Base-by-base conservation (phyloP, 2,797 vertebrate species). In the Argentina silus region DNA sequence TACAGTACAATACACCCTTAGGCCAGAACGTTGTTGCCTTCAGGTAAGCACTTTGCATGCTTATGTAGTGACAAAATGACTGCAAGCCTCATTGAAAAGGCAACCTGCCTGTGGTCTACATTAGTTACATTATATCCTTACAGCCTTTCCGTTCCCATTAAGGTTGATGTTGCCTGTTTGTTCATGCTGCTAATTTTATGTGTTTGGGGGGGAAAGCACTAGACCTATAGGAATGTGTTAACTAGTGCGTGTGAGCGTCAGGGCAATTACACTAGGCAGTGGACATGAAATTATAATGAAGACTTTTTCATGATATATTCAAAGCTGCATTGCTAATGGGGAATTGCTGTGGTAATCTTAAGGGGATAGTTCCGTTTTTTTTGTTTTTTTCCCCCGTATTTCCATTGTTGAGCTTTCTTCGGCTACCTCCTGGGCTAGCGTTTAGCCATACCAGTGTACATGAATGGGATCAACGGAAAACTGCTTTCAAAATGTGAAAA, bases 221-320 rank as follows among this genome's bases (percentile, higher is more conserved):
- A 53, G 73, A 60, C 42, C 76, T 73, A 69, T 83, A 79, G 79
- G 75, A 77, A 84, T 72, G 27, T 51, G 27, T 66, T 74, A 70
- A 47, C 0, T 42, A 65, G 77, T 80, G 61, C 69, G 70, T 72
- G 21, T 3, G 60, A 69, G 74, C 65, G 61, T 83, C 72, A 15
- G 71, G 66, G 73, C 82, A 60, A 87, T 90, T 83, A 83, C 69
- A 84, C 77, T 69, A 77, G 55, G 78, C 73, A 82, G 78, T 81
- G 73, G 77, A 87, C 85, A 87, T 90, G 80, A 87, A 90, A 89
- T 83, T 80, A 81, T 87, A 86, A 89, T 90, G 83, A 89, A 83
- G 73, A 1, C 48, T 70, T 79, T 73, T 80, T 67, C 84, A 85
- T 90, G 78, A 81, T 79, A 77, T 83, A 89, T 88, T 90, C 88